Conservation (phyloP, 1,140 invertebrate species). For the Melanaphis sacchari region DNA sequence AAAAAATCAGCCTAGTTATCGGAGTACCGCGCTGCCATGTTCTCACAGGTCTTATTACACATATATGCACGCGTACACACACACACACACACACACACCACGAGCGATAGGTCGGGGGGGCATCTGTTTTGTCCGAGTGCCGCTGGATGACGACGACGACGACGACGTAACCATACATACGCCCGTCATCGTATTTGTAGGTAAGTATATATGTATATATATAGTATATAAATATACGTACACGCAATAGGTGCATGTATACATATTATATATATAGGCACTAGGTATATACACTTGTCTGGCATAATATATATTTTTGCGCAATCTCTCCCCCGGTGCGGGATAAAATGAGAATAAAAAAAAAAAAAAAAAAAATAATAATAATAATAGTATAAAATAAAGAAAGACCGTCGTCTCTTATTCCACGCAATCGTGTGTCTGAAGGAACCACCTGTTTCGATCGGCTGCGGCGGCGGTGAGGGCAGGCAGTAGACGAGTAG, state of each 20-base stretch:
- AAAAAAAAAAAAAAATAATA: no score
- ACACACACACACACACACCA: not conserved
- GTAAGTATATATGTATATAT: not conserved
- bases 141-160: not conserved
- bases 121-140: slow-evolving; percentile 52
- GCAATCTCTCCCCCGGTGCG: slow-evolving; percentile 49
- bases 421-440: slow-evolving; percentile 47
- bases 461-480: slow-evolving; percentile 4
- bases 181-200: not conserved
- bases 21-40: not conserved
- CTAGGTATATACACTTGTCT: slow-evolving; percentile 41
- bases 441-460: slow-evolving; percentile 54
- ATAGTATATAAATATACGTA: not conserved
- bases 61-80: no score
- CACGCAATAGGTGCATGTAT: not conserved
- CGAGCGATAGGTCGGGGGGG: not conserved
- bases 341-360: slow-evolving; percentile 47
- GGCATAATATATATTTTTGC: slow-evolving; percentile 56
- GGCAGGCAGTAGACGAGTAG: slow-evolving; percentile 19
- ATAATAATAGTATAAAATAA: slow-evolving; percentile 7
- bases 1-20: slow-evolving; percentile 23
- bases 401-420: slow-evolving; percentile 49
- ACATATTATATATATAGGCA: not conserved
- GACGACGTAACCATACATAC: not conserved
- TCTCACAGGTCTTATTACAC: slow-evolving; percentile 56